Base-by-base conservation (phyloP, 2,888 invertebrate genomes). In the Drosophila anomalata region DNA sequence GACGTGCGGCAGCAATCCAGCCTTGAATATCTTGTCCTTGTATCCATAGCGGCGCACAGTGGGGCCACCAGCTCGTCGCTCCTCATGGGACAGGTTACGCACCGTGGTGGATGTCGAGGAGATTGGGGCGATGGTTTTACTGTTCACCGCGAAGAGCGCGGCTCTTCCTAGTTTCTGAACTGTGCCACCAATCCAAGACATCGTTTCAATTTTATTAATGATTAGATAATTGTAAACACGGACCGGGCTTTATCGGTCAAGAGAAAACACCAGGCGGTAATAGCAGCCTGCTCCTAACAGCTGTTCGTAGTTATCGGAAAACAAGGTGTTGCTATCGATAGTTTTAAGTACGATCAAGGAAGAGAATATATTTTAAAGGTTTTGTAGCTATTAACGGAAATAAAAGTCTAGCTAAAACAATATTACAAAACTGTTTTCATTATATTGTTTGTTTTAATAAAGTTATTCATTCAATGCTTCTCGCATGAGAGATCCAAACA, bases 1-100 rank as follows among this genome's bases (percentile, higher is more conserved):
- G 41, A 93, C 87, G 81, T 96, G 94, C 0, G 97, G 97, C 58
- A 97, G 91, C 26, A 95, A 81, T 1, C 97, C 97, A 65, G 92
- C 92, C 80, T 93, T 93, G 80, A 95, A 92, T 48, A 96, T 92
- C 71, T 92, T 92, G 48, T 97, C 96, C 59, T 90, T 89, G 70
- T 90, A 91, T 9, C 96, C 97, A 89, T 95, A 94, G 78, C 96
- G 93, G 59, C 95, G 93, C 3, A 95, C 86, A 11, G 94, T 80
- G 2, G 94, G 94, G 2, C 95, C 94, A 57, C 87, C 87, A 76
- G 90, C 89, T 56, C 70, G 77, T 41, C 83, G 83, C 52, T 87
- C 91, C 77, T 22, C 93, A 91, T 72, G 93, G 78, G 92, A 94
- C 94, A 65, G 94, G 94, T 59, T 94, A 93, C 92, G 95, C 93